These are phyloP conservation scores for Drosophila acutilabella DNA, from an alignment of 2,888 invertebrate species.

Conservation along the genomic window DNA sequence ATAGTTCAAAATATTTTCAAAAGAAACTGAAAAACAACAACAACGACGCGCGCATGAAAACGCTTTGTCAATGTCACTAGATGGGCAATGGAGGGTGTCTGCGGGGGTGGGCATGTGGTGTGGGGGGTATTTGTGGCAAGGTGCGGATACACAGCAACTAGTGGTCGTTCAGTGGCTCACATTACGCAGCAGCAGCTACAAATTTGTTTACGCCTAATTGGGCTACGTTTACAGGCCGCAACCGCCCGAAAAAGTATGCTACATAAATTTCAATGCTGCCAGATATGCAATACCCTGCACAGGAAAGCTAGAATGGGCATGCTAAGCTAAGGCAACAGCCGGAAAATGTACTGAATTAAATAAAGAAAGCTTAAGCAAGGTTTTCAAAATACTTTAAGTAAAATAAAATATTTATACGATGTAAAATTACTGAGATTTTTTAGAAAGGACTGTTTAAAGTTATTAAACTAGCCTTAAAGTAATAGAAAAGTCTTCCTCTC, in stretches of 20 bases:
- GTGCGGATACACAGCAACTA: slow-evolving; percentile 46
- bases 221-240: slow-evolving; percentile 68
- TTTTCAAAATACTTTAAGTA: too few relatives aligned
- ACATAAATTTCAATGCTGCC: slow-evolving; percentile 51
- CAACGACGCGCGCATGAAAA: slow-evolving; percentile 32
- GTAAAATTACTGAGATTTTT: too few relatives aligned
- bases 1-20: slow-evolving; percentile 75
- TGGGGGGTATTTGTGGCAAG: slow-evolving; percentile 5
- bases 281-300: slow-evolving; percentile 22
- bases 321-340: neutral
- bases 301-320: neutral
- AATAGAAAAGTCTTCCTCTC: too few relatives aligned
- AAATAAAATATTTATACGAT: too few relatives aligned
- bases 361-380: too few relatives aligned
- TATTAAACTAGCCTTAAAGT: too few relatives aligned
- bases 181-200: slow-evolving; percentile 50
- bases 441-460: too few relatives aligned
- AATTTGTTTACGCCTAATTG: slow-evolving; percentile 80
- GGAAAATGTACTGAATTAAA: neutral
- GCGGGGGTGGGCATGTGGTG: neutral
- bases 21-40: slow-evolving; percentile 22
- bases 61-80: slow-evolving; percentile 72
- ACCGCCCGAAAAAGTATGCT: slow-evolving; percentile 52
- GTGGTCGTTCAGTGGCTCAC: slow-evolving; percentile 49
- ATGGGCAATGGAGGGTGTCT: slow-evolving; percentile 14